Evolutionary conservation across 2,888 invertebrate genomes (phyloP), one percentile per base, ranked within the genome.

Genomic region (Andrena flavipes): DNA sequence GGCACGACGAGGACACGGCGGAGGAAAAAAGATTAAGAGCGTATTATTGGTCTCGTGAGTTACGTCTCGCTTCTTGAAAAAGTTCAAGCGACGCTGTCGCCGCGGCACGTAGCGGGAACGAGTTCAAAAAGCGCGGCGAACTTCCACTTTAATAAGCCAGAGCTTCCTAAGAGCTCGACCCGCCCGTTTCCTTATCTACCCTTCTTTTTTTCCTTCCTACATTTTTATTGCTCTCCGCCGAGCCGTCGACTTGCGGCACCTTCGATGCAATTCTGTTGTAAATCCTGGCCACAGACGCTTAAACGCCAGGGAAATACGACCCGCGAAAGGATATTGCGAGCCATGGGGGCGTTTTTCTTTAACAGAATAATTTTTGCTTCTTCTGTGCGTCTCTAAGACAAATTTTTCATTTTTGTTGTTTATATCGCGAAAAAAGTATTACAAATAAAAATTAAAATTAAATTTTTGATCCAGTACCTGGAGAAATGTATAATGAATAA

Each of bases 121-220:
- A 78, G 82, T 87, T 86, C 79, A 87, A 87, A 89, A 87, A 86
- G 82, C 82, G 84, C 82, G 76, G 78, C 79, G 81, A 88, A 87
- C 85, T 88, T 82, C 77, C 74, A 80, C 87, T 87, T 90, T 90
- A 90, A 90, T 89, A 90, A 90, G 87, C 78, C 84, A 73, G 72
- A 82, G 85, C 81, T 81, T 84, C 71, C 79, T 73, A 75, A 79
- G 80, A 80, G 79, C 71, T 79, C 73, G 77, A 75, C 35, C 69
- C 35, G 26, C 64, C 60, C 69, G 72, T 76, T 76, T 79, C 71
- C 72, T 80, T 68, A 76, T 70, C 72, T 71, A 59, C 42, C 48
- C 63, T 30, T 67, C 69, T 59, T 74, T 67, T 68, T 71, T 54
- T 33, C 26, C 26, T 54, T 29, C 72, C 23, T 30, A 54, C 23